Evolutionary conservation across 2,888 invertebrate species (phyloP).

Genomic region (Nemotelus pantherinus): DNA sequence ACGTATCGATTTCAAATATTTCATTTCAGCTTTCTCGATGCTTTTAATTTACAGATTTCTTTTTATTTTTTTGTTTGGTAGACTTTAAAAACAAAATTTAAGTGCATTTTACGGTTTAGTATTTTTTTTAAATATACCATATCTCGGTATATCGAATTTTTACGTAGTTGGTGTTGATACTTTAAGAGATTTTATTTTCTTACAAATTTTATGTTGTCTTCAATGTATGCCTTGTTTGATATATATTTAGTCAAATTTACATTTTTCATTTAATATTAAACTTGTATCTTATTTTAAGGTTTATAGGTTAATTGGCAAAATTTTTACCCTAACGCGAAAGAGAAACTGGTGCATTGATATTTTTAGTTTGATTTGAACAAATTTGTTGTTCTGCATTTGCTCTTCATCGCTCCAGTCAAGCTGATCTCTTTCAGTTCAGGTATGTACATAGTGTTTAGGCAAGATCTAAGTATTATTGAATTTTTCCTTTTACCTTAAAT

Average conservation of each 20-base stretch:
- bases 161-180: neutral
- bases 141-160: neutral
- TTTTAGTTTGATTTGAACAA: neutral
- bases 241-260: neutral
- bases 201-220: neutral
- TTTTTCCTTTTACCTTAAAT: conserved; percentile 18
- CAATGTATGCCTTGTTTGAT: neutral
- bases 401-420: conserved; percentile 17
- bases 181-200: neutral
- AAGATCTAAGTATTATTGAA: conserved; percentile 26
- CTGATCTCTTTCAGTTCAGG: neutral
- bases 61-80: neutral
- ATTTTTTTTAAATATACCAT: neutral
- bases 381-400: neutral
- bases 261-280: conserved; percentile 13
- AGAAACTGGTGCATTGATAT: neutral
- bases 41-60: conserved; percentile 30
- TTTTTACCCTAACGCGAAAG: conserved; percentile 10
- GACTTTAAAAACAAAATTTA: neutral
- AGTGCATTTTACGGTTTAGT: neutral
- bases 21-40: neutral
- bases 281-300: neutral
- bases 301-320: conserved; percentile 32
- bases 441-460: conserved; percentile 8
- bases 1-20: neutral